These are phyloP conservation scores for Eulemur albifrons DNA, from an alignment of 2,797 vertebrate species.

Conservation along the genomic window DNA sequence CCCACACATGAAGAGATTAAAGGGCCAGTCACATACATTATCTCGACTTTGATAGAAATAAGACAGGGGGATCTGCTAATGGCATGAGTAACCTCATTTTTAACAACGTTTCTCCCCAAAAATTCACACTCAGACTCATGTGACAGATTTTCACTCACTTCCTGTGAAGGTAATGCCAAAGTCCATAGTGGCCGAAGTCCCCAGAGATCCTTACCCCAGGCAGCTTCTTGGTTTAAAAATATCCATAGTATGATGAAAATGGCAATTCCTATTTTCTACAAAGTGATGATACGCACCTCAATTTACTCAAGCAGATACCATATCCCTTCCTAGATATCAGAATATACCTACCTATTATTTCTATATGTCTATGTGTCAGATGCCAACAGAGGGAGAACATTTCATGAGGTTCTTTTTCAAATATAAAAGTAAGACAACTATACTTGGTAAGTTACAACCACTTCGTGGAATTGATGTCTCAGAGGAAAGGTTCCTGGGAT, in stretches of 20 bases:
- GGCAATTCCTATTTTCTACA: background rate
- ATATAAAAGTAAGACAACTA: background rate
- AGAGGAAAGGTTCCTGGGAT: background rate
- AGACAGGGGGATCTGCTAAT: background rate
- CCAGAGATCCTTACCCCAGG: background rate
- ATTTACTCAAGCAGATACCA: background rate
- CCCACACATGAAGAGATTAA: background rate
- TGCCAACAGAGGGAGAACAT: background rate
- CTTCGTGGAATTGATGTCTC: no score
- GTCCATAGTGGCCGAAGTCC: background rate
- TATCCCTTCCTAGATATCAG: background rate
- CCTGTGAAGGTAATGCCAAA: background rate
- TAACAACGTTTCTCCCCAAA: background rate
- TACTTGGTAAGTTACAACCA: background rate
- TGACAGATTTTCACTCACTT: background rate
- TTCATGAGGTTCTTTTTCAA: background rate
- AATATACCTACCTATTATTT: background rate
- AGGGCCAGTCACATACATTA: background rate
- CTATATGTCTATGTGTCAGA: background rate
- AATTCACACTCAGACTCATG: background rate
- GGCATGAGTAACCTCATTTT: background rate
- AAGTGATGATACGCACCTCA: accelerated
- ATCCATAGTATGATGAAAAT: background rate
- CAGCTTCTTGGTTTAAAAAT: background rate
- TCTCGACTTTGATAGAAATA: background rate